Conservation (phyloP, 1,140 invertebrate genomes). For the Myzus persicae region DNA sequence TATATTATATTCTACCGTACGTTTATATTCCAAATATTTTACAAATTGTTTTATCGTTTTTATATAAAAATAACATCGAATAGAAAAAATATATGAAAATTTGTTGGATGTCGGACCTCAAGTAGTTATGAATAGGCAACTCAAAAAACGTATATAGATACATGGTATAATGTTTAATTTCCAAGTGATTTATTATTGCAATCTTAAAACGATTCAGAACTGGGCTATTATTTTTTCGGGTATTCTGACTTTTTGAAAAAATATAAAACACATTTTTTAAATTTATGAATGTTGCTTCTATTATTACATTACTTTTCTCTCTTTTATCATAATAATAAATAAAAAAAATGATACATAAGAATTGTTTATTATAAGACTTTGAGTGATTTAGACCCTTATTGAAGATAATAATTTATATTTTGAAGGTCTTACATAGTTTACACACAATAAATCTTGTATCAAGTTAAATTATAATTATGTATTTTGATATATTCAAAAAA, state of each 20-base stretch:
- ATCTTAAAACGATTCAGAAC: neutral
- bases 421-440: neutral
- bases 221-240: neutral
- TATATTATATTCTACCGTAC: neutral
- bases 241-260: constrained; percentile 17
- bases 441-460: neutral
- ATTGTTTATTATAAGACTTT: constrained; percentile 9
- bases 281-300: neutral
- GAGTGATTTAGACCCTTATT: neutral
- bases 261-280: neutral
- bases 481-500: neutral
- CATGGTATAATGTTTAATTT: neutral
- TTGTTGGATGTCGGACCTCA: neutral
- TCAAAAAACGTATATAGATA: neutral
- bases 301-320: neutral
- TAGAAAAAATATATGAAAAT: neutral
- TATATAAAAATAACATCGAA: neutral
- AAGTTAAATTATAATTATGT: neutral
- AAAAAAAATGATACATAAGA: neutral
- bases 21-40: neutral
- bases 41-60: neutral
- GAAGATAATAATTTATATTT: neutral
- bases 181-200: neutral
- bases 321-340: neutral
- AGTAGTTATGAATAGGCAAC: neutral